Evolutionary conservation across 1,140 invertebrate species (phyloP).

Genomic region (Drosophila fuyamai): DNA sequence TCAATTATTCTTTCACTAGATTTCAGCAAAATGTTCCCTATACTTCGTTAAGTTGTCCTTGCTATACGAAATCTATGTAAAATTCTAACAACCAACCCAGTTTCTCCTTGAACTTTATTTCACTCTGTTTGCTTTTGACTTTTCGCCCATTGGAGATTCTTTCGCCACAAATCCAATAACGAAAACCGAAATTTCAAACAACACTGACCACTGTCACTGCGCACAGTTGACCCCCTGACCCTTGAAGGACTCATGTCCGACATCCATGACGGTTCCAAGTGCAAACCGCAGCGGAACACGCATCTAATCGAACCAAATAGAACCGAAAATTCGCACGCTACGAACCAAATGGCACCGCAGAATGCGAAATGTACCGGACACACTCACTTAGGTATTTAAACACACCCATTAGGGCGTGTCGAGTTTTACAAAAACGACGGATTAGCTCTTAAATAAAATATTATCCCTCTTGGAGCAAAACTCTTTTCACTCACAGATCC

Average conservation of each 20-base stretch:
- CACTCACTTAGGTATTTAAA: constrained; percentile 14
- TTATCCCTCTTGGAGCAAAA: too few species aligned
- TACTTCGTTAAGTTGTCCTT: too few species aligned
- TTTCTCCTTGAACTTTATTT: not conserved
- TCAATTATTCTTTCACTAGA: not conserved
- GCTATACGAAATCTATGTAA: too few species aligned
- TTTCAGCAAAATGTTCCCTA: not conserved
- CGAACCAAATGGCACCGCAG: constrained; percentile 55
- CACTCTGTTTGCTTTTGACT: constrained; percentile 8
- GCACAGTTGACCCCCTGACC: not conserved
- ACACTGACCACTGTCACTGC: constrained; percentile 36
- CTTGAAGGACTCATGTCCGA: constrained; percentile 17
- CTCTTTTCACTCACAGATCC: too few species aligned
- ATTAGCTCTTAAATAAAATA: not conserved
- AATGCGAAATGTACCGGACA: constrained; percentile 41
- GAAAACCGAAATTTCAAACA: constrained; percentile 37
- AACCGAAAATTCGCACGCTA: constrained; percentile 67
- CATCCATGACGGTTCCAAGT: constrained; percentile 47
- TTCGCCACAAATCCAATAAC: constrained; percentile 27
- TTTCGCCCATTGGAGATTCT: not conserved
- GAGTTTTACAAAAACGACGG: too few species aligned
- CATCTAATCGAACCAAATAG: constrained; percentile 72
- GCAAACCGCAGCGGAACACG: constrained; percentile 69
- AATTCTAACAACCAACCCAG: too few species aligned
- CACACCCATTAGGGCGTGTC: constrained; percentile 6